Conservation (phyloP, 2,797 vertebrate genomes). For the Peromyscus attwateri region DNA sequence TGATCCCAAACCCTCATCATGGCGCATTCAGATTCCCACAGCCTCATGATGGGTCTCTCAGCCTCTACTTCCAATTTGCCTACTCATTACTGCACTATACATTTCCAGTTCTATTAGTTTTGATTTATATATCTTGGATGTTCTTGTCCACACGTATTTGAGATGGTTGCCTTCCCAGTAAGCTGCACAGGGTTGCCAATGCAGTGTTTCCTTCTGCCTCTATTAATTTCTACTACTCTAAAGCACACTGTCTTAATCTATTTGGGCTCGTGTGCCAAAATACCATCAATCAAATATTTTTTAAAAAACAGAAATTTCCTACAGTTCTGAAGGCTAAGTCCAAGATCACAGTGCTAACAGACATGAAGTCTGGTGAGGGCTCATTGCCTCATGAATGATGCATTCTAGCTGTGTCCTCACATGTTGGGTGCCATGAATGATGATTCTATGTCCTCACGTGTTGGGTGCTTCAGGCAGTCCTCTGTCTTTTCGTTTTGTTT, state of each 20-base stretch:
- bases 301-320: neutral
- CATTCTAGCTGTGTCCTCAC: neutral
- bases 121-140: neutral
- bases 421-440: no score
- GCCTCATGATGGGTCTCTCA: neutral
- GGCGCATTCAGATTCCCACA: neutral
- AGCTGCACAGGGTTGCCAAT: neutral
- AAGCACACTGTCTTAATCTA: neutral
- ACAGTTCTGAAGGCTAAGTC: neutral
- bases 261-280: neutral
- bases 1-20: neutral
- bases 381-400: neutral
- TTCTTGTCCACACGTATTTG: neutral
- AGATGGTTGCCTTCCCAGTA: neutral
- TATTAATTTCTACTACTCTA: neutral
- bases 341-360: neutral
- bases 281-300: no score
- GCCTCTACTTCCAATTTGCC: neutral
- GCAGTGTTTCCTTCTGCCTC: neutral
- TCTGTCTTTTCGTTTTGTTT: neutral
- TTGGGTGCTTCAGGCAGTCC: neutral
- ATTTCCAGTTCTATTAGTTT: neutral
- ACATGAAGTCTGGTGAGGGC: neutral
- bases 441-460: no score
- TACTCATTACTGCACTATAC: neutral